Conservation (phyloP, 2,797 vertebrate species). For the Craterocephalus amniculus region DNA sequence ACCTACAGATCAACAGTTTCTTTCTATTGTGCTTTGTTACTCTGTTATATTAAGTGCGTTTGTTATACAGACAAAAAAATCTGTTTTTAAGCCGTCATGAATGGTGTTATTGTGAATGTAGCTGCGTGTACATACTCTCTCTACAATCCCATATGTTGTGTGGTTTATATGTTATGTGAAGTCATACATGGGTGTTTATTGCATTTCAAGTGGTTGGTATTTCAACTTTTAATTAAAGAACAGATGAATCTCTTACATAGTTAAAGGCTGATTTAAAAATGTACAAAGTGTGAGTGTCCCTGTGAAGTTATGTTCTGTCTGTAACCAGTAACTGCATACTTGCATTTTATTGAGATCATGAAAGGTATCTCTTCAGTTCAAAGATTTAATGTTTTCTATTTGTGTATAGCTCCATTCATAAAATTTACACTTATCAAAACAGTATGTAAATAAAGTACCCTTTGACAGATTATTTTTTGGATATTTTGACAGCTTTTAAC, state of each 20-base stretch:
- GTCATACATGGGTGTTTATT: slow-evolving; percentile 60
- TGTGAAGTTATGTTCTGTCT: slow-evolving; percentile 56
- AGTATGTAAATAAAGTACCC: slow-evolving; percentile 74
- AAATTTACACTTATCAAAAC: slow-evolving; percentile 63
- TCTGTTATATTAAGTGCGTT: slow-evolving; percentile 79
- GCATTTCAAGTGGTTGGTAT: slow-evolving; percentile 53
- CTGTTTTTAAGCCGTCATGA: slow-evolving; percentile 68
- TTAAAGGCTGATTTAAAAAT: slow-evolving; percentile 51
- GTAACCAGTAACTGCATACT: slow-evolving; percentile 63
- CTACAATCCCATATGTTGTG: slow-evolving; percentile 68
- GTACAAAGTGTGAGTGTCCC: slow-evolving; percentile 41
- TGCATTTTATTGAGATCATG: slow-evolving; percentile 63
- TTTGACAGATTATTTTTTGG: slow-evolving; percentile 51
- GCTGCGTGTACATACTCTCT: slow-evolving; percentile 81
- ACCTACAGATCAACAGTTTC: slow-evolving; percentile 52
- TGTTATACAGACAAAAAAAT: slow-evolving; percentile 66
- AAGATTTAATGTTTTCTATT: slow-evolving; percentile 58
- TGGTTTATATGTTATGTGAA: slow-evolving; percentile 74
- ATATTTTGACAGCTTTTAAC: background rate
- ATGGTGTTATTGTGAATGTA: slow-evolving; percentile 85
- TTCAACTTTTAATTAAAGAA: slow-evolving; percentile 56
- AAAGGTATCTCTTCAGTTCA: slow-evolving; percentile 64
- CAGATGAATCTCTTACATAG: slow-evolving; percentile 43
- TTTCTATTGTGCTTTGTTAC: slow-evolving; percentile 74
- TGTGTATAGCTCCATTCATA: slow-evolving; percentile 64